Evolutionary conservation across 2,888 invertebrate genomes (phyloP), one percentile per base, ranked within the genome.

Genomic region (Morpho helenor): DNA sequence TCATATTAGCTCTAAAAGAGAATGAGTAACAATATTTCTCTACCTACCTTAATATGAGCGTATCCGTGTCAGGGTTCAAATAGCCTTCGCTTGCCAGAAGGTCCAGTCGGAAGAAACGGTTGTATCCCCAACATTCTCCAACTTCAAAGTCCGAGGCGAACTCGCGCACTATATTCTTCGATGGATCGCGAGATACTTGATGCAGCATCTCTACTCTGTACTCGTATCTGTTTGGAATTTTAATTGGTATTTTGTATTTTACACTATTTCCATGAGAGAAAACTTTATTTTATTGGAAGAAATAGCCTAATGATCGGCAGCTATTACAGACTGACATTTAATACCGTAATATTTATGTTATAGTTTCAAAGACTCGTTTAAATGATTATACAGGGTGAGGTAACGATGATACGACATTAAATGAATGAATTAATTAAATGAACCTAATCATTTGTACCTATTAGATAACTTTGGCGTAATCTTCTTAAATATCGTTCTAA

Each of bases 111-210:
- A 97, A 98, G 88, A 98, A 98, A 54, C 98, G 91, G 80, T 98
- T 98, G 86, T 98, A 98, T 0, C 98, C 98, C 98, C 98, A 98
- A 77, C 98, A 98, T 91, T 98, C 98, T 47, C 97, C 98, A 50
- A 98, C 96, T 85, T 98, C 98, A 87, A 98, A 98, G 87, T 98
- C 98, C 0, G 97, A 97, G 0, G 98, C 97, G 84, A 98, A 98
- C 90, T 98, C 98, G 44, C 98, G 92, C 31, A 97, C 96, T 66
- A 98, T 97, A 77, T 98, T 98, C 91, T 96, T 96, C 52, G 94
- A 93, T 0, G 94, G 92, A 74, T 97, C 97, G 47, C 95, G 92
- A 0, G 96, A 95, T 42, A 95, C 95, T 79, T 97, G 97, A 79
- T 98, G 97, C 55, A 98, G 94, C 98, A 98, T 97, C 89, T 98